A percentile compares a stretch with the other conserved stretches of the same genome.
Evolutionary conservation across 2,113 vertebrate genomes (phyloP).

Genomic region (Indicator maculatus): DNA sequence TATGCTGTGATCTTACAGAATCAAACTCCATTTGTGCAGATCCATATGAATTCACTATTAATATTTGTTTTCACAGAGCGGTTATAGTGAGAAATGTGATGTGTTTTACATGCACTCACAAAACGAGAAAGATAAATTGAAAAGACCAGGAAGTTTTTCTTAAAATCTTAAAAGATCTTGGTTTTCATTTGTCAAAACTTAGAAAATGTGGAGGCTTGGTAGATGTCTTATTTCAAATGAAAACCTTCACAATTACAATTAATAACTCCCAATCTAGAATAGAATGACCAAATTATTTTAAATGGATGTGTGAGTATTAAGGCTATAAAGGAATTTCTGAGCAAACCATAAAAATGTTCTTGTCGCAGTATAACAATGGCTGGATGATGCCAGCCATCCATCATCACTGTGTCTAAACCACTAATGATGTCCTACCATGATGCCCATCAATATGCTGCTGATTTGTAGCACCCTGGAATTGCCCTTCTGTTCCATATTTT

Average conservation of each 20-base stretch:
- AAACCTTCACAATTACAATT: not conserved
- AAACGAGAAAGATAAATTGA: not conserved
- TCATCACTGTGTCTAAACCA: not conserved
- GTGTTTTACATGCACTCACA: accelerated
- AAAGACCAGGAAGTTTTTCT: not conserved
- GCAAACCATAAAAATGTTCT: not conserved
- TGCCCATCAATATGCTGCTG: not conserved
- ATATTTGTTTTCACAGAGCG: not conserved
- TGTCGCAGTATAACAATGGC: not conserved
- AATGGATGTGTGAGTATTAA: not conserved
- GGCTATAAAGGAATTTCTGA: not conserved
- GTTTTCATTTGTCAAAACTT: not conserved
- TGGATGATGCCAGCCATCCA: not conserved
- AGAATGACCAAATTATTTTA: not conserved
- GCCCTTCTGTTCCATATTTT: not conserved
- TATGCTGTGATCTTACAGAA: not conserved
- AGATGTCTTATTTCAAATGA: not conserved
- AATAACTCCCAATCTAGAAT: not conserved
- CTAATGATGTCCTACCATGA: not conserved
- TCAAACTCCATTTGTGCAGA: not conserved
- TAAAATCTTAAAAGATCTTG: not conserved
- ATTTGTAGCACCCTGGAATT: not conserved
- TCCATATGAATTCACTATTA: not conserved
- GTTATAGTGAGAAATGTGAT: accelerated
- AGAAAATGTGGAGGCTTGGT: not conserved